Conservation (phyloP, 2,113 vertebrate genomes). For the Dromiciops gliroides region DNA sequence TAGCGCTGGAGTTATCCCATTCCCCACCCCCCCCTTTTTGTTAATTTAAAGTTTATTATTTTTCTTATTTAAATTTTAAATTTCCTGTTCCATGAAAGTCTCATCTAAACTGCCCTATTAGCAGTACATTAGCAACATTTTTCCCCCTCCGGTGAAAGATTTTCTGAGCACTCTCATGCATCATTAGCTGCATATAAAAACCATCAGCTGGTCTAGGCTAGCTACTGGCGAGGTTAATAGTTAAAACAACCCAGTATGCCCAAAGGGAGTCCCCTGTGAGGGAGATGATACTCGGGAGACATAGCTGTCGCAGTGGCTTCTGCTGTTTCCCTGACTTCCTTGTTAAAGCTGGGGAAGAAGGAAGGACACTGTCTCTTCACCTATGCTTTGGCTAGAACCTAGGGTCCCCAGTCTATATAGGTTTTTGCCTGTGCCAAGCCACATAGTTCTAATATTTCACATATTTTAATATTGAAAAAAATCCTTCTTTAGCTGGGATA, state of each 20-base stretch:
- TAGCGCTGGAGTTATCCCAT: not conserved
- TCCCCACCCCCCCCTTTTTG: not conserved
- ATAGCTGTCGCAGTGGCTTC: not conserved
- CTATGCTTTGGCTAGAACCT: not conserved
- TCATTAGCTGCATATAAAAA: not conserved
- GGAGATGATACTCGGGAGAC: not conserved
- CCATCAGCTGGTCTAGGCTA: constrained; percentile 18
- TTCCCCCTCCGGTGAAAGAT: constrained; percentile 34
- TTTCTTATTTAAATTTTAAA: constrained; percentile 76
- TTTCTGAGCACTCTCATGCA: not conserved
- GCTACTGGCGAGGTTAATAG: not conserved
- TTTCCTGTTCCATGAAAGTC: constrained; percentile 56
- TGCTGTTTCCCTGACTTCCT: not conserved
- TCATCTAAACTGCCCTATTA: constrained; percentile 54
- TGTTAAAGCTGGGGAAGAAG: not conserved
- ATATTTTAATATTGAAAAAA: constrained; percentile 13
- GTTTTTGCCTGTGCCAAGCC: constrained; percentile 48
- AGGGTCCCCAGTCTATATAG: not conserved
- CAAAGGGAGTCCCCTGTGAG: not conserved
- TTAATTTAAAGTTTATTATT: constrained; percentile 68
- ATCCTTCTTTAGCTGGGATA: constrained; percentile 55
- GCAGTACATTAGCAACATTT: constrained; percentile 5
- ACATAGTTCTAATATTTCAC: constrained; percentile 64
- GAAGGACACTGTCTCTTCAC: not conserved
- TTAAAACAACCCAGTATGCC: not conserved